Evolutionary conservation across 2,888 invertebrate genomes (phyloP), one percentile per base, ranked within the genome.

Genomic region (Tanytarsus gracilentus): DNA sequence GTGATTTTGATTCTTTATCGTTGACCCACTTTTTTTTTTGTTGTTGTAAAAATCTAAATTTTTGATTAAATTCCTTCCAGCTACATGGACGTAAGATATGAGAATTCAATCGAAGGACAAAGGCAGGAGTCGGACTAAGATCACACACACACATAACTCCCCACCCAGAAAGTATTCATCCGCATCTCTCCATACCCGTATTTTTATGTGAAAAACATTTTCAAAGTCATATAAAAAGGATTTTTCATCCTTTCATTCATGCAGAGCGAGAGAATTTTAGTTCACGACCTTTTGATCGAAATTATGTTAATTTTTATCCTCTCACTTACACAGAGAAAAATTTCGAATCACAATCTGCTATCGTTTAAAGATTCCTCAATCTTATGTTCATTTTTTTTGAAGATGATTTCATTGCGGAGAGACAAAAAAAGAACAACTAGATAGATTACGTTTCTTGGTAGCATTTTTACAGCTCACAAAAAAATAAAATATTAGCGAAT

Each of bases 1-100:
- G 58, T 58, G 30, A 58, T 44, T 21, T 7, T 5, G n/a, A n/a
- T n/a, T n/a, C n/a, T n/a, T n/a, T n/a, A n/a, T n/a, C n/a, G n/a
- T n/a, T n/a, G n/a, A n/a, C n/a, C n/a, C n/a, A n/a, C n/a, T n/a
- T n/a, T n/a, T n/a, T n/a, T n/a, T n/a, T n/a, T n/a, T n/a, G n/a
- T n/a, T n/a, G n/a, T n/a, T n/a, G n/a, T n/a, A 18, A 6, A 9
- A 4, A 16, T 44, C 44, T 18, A 40, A 21, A 50, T 8, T 18
- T n/a, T 50, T 29, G 16, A 51, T 16, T 16, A 26, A 30, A 30
- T 21, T 29, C 8, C 11, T 29, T 48, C 8, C 23, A 58, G 58
- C 30, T 58, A 58, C 44, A 58, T 58, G 58, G 58, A 58, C 30
- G 58, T 58, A 5, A 26, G 58, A 26, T 48, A 58, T 44, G 58